Conservation (phyloP, 2,888 invertebrate genomes). For the Sinelater perroti region DNA sequence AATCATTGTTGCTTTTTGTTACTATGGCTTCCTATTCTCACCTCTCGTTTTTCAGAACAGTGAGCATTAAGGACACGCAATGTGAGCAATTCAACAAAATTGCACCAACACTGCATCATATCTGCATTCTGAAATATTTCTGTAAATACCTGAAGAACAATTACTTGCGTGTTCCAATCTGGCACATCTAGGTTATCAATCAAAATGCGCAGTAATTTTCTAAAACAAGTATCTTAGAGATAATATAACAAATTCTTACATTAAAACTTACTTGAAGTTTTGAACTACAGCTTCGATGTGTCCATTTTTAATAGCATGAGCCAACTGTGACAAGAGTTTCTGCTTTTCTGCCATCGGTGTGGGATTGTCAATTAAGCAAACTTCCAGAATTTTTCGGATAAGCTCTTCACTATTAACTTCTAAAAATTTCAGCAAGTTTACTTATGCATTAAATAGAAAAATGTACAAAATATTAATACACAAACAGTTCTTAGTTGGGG, state of each 20-base stretch:
- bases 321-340: constrained; percentile 59
- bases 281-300: constrained; percentile 63
- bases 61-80: constrained; percentile 90
- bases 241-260: neutral
- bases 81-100: constrained; percentile 90
- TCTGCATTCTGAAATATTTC: constrained; percentile 84
- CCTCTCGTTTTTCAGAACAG: constrained; percentile 74
- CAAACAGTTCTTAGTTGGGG: too few species aligned
- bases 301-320: constrained; percentile 62
- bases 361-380: constrained; percentile 54
- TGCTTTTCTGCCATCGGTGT: constrained; percentile 55
- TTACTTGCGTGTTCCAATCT: constrained; percentile 73
- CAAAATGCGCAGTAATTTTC: constrained; percentile 78
- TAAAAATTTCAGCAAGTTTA: too few species aligned
- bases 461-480: too few species aligned
- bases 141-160: constrained; percentile 81
- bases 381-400: constrained; percentile 58
- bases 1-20: constrained; percentile 20
- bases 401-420: constrained; percentile 61
- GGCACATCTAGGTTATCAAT: constrained; percentile 75
- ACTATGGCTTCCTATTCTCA: constrained; percentile 42
- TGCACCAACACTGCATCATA: constrained; percentile 81
- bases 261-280: constrained; percentile 60
- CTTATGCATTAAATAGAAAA: too few species aligned
- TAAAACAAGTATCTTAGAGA: constrained; percentile 51